Conservation (phyloP, 1,140 invertebrate species). For the Dreissena polymorpha region DNA sequence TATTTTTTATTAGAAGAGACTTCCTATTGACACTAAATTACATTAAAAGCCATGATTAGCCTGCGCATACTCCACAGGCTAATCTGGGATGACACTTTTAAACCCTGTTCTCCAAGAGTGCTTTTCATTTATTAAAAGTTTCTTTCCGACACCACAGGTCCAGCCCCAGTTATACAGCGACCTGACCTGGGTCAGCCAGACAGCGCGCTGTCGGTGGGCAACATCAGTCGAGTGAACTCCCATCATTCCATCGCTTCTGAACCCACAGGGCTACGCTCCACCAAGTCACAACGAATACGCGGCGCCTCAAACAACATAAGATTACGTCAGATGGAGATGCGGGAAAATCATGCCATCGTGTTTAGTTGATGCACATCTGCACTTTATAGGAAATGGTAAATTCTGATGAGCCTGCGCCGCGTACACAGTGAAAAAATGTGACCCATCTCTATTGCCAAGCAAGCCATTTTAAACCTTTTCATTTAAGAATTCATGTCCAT, state of each 20-base stretch:
- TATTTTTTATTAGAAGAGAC: too few species aligned
- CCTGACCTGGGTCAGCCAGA: conserved; percentile 56
- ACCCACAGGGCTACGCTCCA: conserved; percentile 56
- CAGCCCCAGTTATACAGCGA: conserved; percentile 72
- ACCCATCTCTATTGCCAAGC: too few species aligned
- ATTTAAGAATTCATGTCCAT: too few species aligned
- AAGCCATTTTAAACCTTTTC: too few species aligned
- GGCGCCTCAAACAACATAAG: conserved; percentile 68
- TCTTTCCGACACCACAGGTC: conserved; percentile 43
- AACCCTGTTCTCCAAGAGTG: background rate
- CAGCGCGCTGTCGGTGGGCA: conserved; percentile 11
- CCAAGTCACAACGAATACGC: conserved; percentile 66
- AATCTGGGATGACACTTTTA: background rate
- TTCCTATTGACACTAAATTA: too few species aligned
- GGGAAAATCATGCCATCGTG: conserved; percentile 70
- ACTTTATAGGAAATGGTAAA: too few species aligned
- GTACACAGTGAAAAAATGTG: too few species aligned
- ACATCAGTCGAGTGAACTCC: conserved; percentile 55
- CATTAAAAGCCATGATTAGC: too few species aligned
- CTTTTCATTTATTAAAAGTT: background rate
- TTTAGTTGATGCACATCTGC: conserved; percentile 60
- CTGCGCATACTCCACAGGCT: too few species aligned
- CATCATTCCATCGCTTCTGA: conserved; percentile 38
- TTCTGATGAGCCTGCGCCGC: too few species aligned
- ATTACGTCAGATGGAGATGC: conserved; percentile 69